These are phyloP conservation scores for Agrochola lychnidis DNA, from an alignment of 2,888 invertebrate genomes.

Conservation along the genomic window DNA sequence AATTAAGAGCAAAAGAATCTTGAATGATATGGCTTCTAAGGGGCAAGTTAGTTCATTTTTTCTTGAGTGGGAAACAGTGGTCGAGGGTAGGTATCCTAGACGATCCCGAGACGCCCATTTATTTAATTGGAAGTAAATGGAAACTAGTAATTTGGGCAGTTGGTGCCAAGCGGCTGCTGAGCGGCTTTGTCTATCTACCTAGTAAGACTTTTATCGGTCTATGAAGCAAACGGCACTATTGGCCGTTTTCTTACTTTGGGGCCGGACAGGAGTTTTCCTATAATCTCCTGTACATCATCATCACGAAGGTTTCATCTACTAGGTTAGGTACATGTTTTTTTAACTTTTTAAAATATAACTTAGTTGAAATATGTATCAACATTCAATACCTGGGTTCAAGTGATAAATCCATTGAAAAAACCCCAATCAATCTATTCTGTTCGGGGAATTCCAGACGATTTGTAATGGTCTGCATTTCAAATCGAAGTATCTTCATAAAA, in stretches of 20 bases:
- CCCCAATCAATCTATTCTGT: background rate
- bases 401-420: conserved; percentile 16
- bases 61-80: background rate
- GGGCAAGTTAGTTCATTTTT: too few relatives aligned
- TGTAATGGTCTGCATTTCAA: background rate
- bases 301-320: background rate
- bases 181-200: background rate
- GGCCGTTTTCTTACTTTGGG: background rate
- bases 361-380: conserved; percentile 11
- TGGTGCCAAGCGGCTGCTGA: too few relatives aligned
- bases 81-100: background rate
- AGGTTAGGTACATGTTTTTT: background rate
- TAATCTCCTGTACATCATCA: background rate
- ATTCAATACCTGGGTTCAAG: background rate
- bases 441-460: background rate
- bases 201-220: background rate
- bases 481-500: background rate
- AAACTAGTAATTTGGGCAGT: background rate
- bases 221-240: background rate
- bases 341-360: background rate
- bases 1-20: background rate
- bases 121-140: background rate
- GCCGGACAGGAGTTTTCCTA: background rate
- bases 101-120: background rate
- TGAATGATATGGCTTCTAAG: background rate